These are phyloP conservation scores for Agrotis puta DNA, from an alignment of 2,888 invertebrate genomes.

Conservation along the genomic window DNA sequence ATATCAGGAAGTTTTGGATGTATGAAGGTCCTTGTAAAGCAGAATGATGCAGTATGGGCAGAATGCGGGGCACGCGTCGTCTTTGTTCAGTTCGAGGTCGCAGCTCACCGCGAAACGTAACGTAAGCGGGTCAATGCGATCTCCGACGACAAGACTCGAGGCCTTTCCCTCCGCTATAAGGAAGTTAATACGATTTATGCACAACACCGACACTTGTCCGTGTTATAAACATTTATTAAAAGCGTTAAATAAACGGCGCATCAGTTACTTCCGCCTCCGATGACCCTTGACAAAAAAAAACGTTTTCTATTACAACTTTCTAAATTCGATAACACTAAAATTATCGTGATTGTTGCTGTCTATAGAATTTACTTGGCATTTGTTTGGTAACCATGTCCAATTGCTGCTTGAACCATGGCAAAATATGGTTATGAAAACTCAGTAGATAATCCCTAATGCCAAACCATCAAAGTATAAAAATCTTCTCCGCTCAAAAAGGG, in stretches of 20 bases:
- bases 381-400: slow-evolving; percentile 22
- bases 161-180: slow-evolving; percentile 79
- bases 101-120: slow-evolving; percentile 64
- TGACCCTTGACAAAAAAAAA: slow-evolving; percentile 53
- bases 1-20: slow-evolving; percentile 19
- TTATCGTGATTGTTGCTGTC: slow-evolving; percentile 30
- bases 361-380: slow-evolving; percentile 38
- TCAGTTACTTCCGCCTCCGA: slow-evolving; percentile 41
- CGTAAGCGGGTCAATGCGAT: slow-evolving; percentile 83
- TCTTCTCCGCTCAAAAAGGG: slow-evolving; percentile 6
- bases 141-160: slow-evolving; percentile 76
- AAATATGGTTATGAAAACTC: slow-evolving; percentile 15
- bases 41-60: slow-evolving; percentile 62
- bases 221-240: slow-evolving; percentile 56
- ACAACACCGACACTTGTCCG: slow-evolving; percentile 52
- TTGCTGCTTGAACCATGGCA: slow-evolving; percentile 18
- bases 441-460: background rate
- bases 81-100: slow-evolving; percentile 71
- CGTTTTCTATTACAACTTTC: slow-evolving; percentile 54
- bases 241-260: slow-evolving; percentile 27
- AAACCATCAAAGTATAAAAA: slow-evolving; percentile 24
- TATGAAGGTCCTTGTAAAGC: slow-evolving; percentile 59
- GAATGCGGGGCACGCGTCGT: slow-evolving; percentile 72
- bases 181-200: slow-evolving; percentile 76
- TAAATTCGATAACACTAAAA: slow-evolving; percentile 50